A percentile compares a stretch with the other conserved stretches of the same genome.
Conservation (phyloP, 2,888 invertebrate species). For the Lissonota sp. region DNA sequence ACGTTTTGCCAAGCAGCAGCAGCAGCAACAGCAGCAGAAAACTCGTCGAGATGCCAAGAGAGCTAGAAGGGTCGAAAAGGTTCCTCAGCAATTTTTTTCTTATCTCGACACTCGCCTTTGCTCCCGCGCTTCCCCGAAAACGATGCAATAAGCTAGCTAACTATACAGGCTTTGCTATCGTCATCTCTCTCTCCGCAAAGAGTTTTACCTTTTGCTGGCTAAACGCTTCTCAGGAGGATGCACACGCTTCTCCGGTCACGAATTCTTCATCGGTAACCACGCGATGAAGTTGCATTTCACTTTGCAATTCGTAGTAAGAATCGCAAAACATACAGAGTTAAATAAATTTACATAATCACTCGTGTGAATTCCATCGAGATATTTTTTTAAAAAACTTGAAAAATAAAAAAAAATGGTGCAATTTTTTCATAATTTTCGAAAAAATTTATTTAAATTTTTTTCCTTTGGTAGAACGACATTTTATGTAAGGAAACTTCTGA, state of each 20-base stretch:
- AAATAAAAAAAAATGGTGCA: too few species aligned
- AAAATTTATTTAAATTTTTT: too few species aligned
- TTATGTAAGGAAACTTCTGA: too few species aligned
- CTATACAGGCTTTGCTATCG: slow-evolving; percentile 23
- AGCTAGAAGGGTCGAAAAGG: slow-evolving; percentile 54
- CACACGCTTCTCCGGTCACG: slow-evolving; percentile 27
- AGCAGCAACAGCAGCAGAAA: slow-evolving; percentile 14
- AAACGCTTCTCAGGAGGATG: slow-evolving; percentile 31
- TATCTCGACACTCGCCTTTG: slow-evolving; percentile 46
- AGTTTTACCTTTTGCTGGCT: slow-evolving; percentile 2
- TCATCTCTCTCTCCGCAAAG: background rate
- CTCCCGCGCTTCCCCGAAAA: slow-evolving; percentile 55
- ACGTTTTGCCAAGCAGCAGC: slow-evolving; percentile 32
- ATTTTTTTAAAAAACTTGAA: too few species aligned
- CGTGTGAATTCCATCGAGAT: too few species aligned
- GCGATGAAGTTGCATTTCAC: slow-evolving; percentile 31
- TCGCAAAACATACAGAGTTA: background rate
- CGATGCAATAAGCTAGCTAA: slow-evolving; percentile 54
- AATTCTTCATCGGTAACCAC: slow-evolving; percentile 25
- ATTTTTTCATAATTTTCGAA: too few species aligned
- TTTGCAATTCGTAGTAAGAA: slow-evolving; percentile 36
- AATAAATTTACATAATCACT: too few species aligned
- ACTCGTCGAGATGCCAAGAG: slow-evolving; percentile 11
- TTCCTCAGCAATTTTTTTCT: slow-evolving; percentile 59
- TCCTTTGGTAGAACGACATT: too few species aligned